A percentile compares a stretch with the other conserved stretches of the same genome.
These are phyloP conservation scores for Piaya cayana DNA, from an alignment of 2,113 vertebrate species.

Conservation along the genomic window DNA sequence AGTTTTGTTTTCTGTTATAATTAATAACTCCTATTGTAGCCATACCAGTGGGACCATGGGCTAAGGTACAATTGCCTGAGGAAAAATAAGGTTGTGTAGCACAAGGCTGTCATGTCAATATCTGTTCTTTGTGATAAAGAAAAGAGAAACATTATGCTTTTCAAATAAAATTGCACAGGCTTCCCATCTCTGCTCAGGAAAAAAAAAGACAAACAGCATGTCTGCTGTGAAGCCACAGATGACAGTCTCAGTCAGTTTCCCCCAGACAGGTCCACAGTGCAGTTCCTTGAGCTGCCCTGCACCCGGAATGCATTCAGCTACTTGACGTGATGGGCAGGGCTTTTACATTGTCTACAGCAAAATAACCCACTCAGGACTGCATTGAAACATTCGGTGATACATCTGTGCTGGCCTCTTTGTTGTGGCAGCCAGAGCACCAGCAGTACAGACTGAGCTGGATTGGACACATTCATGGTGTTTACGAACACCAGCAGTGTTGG, in stretches of 20 bases:
- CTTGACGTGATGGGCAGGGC: neutral
- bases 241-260: neutral
- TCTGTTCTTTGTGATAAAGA: neutral
- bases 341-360: neutral
- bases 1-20: neutral
- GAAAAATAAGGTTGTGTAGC: neutral
- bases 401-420: neutral
- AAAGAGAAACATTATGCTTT: neutral
- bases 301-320: fast-evolving
- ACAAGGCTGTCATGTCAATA: neutral
- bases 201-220: fast-evolving
- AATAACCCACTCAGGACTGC: neutral
- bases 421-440: neutral
- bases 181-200: neutral
- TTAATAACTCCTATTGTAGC: neutral
- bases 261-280: neutral
- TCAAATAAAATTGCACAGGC: neutral
- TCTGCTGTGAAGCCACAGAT: neutral
- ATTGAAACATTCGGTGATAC: neutral
- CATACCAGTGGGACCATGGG: neutral
- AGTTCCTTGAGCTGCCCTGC: neutral
- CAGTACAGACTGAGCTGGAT: neutral
- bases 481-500: neutral
- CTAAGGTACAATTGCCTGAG: neutral
- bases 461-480: neutral